phyloP scores from a whole-genome alignment of 2,113 vertebrate species.

The Pygoscelis antarcticus region DNA sequence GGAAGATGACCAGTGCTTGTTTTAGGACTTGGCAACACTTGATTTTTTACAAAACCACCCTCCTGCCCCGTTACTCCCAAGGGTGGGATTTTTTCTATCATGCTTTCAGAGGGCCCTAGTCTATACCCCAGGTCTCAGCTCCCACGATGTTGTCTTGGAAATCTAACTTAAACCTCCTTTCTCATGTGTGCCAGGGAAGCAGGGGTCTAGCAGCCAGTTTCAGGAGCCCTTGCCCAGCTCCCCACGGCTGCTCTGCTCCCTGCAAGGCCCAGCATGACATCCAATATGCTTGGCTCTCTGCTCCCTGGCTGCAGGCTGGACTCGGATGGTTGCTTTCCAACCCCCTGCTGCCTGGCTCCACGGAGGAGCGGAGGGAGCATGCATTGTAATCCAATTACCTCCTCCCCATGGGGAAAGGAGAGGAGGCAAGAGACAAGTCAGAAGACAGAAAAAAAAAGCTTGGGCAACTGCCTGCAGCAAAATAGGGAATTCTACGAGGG shows the following conservation, averaged over 20 bases:
- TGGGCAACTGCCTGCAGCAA: slow-evolving; percentile 17
- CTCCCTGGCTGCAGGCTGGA: not conserved
- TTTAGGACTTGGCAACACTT: not conserved
- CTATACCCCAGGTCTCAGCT: not conserved
- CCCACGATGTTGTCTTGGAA: not conserved
- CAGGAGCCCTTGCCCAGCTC: not conserved
- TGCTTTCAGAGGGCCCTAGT: not conserved
- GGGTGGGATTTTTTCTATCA: not conserved
- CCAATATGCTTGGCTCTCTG: not conserved
- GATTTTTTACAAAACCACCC: not conserved
- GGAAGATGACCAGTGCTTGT: not conserved
- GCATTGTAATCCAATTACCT: slow-evolving; percentile 38
- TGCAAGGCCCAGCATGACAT: not conserved
- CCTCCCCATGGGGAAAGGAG: not conserved
- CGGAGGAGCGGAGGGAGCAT: not conserved
- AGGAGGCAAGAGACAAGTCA: slow-evolving; percentile 24
- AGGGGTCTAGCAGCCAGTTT: not conserved
- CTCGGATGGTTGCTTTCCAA: not conserved
- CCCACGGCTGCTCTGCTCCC: not conserved
- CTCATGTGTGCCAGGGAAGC: not conserved
- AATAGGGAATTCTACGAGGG: slow-evolving; percentile 35
- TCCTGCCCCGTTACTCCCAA: rapidly evolving
- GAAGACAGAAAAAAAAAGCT: slow-evolving; percentile 50
- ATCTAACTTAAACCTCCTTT: not conserved
- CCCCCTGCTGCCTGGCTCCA: slow-evolving; percentile 1